Base-by-base conservation (phyloP, 1,140 invertebrate genomes). In the Monochamus saltuarius region DNA sequence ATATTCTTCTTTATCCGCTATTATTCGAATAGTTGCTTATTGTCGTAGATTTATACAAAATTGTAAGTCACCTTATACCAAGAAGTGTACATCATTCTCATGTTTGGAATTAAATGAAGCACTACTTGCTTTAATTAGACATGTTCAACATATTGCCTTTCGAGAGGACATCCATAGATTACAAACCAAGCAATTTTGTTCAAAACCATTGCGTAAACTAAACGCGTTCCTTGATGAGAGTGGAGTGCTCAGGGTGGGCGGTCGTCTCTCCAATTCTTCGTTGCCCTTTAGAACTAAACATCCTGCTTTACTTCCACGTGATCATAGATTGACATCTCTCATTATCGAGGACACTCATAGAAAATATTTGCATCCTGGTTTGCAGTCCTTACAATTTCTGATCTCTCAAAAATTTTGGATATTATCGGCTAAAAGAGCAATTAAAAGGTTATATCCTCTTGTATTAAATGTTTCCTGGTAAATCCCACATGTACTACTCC, bases 251-350 rank as follows among this genome's bases (percentile, higher is more conserved):
- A 56, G 22, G 7, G 43, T 11, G 22, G 65, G 63, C 6, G 67
- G 67, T 11, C 51, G 67, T 14, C 38, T 71, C 29, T 42, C 60
- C 51, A 47, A 65, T 55, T 42, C 68, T 40, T 14, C 39, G 10
- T 50, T 67, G 9, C 13, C 11, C n/a, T 59, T 34, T 54, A 50
- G 53, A 11, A 52, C 22, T 40, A 29, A 59, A 59, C 42, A 53
- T 35, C 57, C 57, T 14, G 7, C 53, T 34, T 17, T 59, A 13
- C 36, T 59, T n/a, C 47, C 47, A 13, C 9, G 51, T 17, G 22
- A 35, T 53, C 17, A 16, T 40, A 45, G 42, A 34, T 29, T 59
- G n/a, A 40, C 39, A 17, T 14, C 37, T 14, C 46, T 58, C 10
- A n/a, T 58, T 38, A 50, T 58, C 36, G 34, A 49, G 14, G 7